These are phyloP conservation scores for Acromyrmex charruanus DNA, from an alignment of 1,140 invertebrate genomes.

Conservation along the genomic window DNA sequence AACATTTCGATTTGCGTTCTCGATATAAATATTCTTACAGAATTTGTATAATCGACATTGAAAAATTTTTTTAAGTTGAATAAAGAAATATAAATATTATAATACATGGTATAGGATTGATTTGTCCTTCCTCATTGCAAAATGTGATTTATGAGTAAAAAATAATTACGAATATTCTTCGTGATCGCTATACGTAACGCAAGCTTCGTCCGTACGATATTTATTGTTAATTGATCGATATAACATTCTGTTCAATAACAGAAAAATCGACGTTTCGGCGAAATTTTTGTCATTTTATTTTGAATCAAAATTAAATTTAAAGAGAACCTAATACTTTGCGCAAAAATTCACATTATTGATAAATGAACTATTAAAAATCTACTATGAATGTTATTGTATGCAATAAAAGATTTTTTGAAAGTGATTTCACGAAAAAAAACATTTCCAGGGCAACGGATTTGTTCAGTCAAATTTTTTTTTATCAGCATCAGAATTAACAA, in stretches of 20 bases:
- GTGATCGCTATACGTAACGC: neutral
- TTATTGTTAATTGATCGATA: conserved; percentile 31
- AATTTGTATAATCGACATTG: neutral
- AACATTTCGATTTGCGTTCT: neutral
- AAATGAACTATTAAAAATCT: neutral
- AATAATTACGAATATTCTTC: neutral
- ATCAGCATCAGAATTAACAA: neutral
- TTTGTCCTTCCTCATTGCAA: neutral
- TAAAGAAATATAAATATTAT: neutral
- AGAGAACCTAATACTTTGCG: neutral
- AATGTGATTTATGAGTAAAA: neutral
- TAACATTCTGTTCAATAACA: neutral
- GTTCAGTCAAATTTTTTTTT: neutral
- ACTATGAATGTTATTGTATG: neutral
- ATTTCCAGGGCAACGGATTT: neutral
- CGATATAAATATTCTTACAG: neutral
- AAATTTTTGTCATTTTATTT: neutral
- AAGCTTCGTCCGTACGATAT: neutral
- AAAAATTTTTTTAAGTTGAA: neutral
- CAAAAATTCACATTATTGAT: neutral
- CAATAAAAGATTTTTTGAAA: neutral
- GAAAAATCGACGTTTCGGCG: neutral
- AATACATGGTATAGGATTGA: neutral
- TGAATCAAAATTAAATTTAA: neutral
- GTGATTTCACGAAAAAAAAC: neutral